Percentiles rank a stretch among this genome's conserved stretches.
These are phyloP conservation scores for Drosophila subpulchrella DNA, from an alignment of 1,140 invertebrate genomes.

Conservation along the genomic window DNA sequence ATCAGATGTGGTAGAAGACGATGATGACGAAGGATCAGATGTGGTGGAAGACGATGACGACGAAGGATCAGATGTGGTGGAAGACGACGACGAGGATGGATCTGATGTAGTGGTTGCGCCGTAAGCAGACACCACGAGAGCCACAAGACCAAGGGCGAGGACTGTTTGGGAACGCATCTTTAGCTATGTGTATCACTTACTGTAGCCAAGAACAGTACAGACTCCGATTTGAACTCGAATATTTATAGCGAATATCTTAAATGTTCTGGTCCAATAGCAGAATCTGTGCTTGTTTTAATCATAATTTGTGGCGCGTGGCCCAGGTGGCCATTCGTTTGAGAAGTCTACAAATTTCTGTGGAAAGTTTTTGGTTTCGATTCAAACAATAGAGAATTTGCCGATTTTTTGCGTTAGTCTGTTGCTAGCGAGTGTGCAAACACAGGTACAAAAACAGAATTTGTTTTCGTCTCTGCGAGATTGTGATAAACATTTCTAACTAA, in stretches of 20 bases:
- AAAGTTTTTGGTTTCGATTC: background rate
- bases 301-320: too few species aligned
- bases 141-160: background rate
- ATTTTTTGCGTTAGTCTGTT: background rate
- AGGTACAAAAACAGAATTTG: too few species aligned
- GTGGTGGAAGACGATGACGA: background rate
- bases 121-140: background rate
- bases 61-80: background rate
- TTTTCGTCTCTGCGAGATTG: too few species aligned
- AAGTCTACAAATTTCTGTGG: background rate
- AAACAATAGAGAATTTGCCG: background rate
- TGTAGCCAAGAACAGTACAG: background rate
- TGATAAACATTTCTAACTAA: too few species aligned
- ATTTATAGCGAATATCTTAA: background rate
- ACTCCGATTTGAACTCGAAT: background rate
- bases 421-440: background rate
- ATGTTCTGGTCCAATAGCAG: background rate
- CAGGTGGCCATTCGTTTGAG: background rate
- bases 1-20: background rate
- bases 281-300: conserved; percentile 1
- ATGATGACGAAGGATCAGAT: background rate
- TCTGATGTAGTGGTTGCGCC: background rate
- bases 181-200: background rate
- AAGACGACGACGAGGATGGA: background rate
- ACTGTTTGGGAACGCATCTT: background rate